Percentiles rank a stretch among this genome's conserved stretches.
Conservation (phyloP, 2,113 vertebrate species). For the Penelope pileata region DNA sequence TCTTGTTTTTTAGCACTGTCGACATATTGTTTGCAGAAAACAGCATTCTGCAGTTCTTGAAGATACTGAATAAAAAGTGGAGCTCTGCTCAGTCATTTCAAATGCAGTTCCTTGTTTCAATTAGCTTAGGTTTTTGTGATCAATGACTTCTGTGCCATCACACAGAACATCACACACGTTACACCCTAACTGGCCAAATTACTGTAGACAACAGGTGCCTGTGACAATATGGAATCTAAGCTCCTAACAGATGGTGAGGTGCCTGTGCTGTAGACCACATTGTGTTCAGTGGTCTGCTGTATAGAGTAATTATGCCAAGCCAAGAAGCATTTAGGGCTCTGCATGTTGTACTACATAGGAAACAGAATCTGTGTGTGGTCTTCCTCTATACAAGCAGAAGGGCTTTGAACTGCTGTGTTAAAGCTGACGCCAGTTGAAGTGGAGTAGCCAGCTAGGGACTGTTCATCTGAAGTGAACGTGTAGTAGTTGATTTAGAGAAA, state of each 20-base stretch:
- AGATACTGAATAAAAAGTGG: background rate
- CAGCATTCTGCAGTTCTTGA: background rate
- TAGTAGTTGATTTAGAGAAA: background rate
- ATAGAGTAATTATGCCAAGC: background rate
- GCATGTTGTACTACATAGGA: background rate
- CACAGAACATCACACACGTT: too few species aligned
- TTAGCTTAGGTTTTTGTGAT: background rate
- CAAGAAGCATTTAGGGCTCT: background rate
- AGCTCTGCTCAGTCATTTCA: background rate
- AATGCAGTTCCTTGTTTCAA: background rate
- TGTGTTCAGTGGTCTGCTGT: background rate
- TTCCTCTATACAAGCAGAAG: background rate
- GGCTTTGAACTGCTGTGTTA: background rate
- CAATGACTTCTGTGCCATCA: background rate
- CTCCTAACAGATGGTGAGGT: background rate
- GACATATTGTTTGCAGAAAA: background rate
- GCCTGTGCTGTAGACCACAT: background rate
- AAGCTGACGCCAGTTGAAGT: background rate
- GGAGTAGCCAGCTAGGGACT: background rate
- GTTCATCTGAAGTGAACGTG: background rate
- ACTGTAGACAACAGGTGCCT: background rate
- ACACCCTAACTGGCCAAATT: background rate
- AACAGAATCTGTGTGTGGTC: background rate
- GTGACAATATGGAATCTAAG: background rate
- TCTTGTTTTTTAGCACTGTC: background rate